phyloP scores from a whole-genome alignment of 1,140 invertebrate genomes.

The Bombus balteatus region DNA sequence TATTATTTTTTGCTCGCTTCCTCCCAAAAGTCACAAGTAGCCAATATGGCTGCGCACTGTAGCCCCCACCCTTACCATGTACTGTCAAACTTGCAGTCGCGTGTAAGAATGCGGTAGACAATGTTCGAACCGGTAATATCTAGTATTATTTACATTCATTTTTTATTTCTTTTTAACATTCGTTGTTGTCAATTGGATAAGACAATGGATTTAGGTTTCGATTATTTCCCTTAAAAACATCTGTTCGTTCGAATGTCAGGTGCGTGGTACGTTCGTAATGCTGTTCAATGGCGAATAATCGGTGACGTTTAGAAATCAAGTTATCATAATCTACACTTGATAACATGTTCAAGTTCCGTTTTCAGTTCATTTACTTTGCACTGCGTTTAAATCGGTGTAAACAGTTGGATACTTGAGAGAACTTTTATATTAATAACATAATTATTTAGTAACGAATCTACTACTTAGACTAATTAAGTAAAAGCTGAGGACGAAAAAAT shows the following conservation, averaged over 20 bases:
- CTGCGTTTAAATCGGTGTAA: slow-evolving; percentile 31
- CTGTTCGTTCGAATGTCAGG: slow-evolving; percentile 11
- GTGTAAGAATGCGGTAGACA: slow-evolving; percentile 10
- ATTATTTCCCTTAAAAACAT: slow-evolving; percentile 5
- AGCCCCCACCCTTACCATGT: slow-evolving; percentile 39
- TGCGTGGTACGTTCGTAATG: slow-evolving; percentile 50
- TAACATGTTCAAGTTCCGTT: slow-evolving; percentile 30
- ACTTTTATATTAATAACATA: background rate
- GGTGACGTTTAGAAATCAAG: slow-evolving; percentile 33
- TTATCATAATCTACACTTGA: slow-evolving; percentile 29
- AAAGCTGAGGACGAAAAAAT: slow-evolving; percentile 20
- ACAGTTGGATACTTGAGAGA: background rate
- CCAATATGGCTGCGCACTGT: slow-evolving; percentile 76
- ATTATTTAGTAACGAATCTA: slow-evolving; percentile 14
- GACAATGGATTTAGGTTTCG: background rate
- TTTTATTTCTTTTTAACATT: slow-evolving; percentile 5
- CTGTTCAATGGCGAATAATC: slow-evolving; percentile 36
- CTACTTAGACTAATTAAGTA: slow-evolving; percentile 15
- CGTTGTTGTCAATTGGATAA: slow-evolving; percentile 2
- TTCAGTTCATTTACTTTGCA: background rate
- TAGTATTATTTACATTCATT: slow-evolving; percentile 34
- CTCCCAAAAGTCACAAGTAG: slow-evolving; percentile 80
- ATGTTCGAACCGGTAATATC: slow-evolving; percentile 13
- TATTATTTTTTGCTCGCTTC: slow-evolving; percentile 75
- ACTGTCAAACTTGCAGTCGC: slow-evolving; percentile 53